Evolutionary conservation across 2,113 vertebrate species (phyloP).

Genomic region (Otolemur garnettii): DNA sequence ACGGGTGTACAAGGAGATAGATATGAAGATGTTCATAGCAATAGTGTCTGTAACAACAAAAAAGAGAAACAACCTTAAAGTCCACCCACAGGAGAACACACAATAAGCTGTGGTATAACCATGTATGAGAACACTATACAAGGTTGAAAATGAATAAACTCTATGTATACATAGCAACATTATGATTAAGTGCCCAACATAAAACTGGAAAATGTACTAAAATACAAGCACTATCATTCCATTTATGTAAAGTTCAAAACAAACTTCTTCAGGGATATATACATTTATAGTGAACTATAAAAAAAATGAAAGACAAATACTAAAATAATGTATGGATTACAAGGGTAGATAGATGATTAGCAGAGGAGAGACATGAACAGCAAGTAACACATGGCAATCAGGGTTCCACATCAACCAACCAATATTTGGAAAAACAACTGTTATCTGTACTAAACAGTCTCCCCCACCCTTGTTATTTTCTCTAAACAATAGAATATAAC

Average conservation of each 20-base stretch:
- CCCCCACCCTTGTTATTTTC: no score
- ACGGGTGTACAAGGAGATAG: neutral
- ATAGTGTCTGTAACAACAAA: neutral
- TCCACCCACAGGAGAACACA: neutral
- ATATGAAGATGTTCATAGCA: neutral
- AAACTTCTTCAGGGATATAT: neutral
- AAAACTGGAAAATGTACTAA: constrained; percentile 9
- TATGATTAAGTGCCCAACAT: neutral
- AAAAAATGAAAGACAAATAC: constrained; percentile 39
- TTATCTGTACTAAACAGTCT: no score
- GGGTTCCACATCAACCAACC: no score
- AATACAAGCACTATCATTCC: constrained; percentile 3
- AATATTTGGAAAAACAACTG: no score
- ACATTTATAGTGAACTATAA: neutral
- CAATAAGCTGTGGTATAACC: neutral
- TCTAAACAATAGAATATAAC: no score
- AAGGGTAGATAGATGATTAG: neutral
- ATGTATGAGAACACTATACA: neutral
- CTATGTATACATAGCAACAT: neutral
- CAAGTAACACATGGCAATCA: neutral
- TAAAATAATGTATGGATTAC: neutral
- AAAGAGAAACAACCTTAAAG: constrained; percentile 19
- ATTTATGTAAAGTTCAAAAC: constrained; percentile 37
- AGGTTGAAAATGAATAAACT: constrained; percentile 27
- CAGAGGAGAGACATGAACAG: neutral